Conservation (phyloP, 2,888 invertebrate species). For the Dendrolimus pini region DNA sequence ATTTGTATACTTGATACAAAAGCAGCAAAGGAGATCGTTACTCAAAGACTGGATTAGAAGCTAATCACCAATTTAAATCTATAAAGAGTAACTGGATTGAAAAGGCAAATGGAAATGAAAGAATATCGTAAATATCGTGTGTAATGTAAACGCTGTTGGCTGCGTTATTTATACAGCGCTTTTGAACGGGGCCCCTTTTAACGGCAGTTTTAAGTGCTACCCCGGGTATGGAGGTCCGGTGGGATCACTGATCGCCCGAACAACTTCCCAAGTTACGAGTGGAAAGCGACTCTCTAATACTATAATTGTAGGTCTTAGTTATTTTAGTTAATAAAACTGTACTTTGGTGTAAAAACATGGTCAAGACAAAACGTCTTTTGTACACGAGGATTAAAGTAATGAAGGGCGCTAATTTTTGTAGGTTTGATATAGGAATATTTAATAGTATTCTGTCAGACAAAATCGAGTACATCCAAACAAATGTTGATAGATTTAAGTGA, state of each 20-base stretch:
- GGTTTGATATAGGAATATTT: no score
- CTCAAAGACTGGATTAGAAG: no score
- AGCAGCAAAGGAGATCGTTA: no score
- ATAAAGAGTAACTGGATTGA: background rate
- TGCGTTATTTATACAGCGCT: constrained; percentile 66
- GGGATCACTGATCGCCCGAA: constrained; percentile 35
- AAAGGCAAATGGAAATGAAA: constrained; percentile 25
- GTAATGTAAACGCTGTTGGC: constrained; percentile 53
- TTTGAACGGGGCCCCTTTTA: constrained; percentile 65
- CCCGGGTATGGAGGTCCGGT: constrained; percentile 33
- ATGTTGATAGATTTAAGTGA: no score
- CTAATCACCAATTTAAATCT: background rate
- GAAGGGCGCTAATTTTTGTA: no score
- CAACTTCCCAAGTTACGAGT: constrained; percentile 15
- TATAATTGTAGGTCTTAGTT: background rate
- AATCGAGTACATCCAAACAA: no score
- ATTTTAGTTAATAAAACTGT: background rate
- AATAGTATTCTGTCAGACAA: no score
- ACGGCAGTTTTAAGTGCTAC: constrained; percentile 68
- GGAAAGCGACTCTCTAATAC: background rate
- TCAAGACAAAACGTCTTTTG: no score
- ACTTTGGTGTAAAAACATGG: background rate
- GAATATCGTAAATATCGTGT: constrained; percentile 60
- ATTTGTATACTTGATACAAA: no score
- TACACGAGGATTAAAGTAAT: no score